Conservation (phyloP, 2,797 vertebrate species). For the Gobionotothen gibberifrons region DNA sequence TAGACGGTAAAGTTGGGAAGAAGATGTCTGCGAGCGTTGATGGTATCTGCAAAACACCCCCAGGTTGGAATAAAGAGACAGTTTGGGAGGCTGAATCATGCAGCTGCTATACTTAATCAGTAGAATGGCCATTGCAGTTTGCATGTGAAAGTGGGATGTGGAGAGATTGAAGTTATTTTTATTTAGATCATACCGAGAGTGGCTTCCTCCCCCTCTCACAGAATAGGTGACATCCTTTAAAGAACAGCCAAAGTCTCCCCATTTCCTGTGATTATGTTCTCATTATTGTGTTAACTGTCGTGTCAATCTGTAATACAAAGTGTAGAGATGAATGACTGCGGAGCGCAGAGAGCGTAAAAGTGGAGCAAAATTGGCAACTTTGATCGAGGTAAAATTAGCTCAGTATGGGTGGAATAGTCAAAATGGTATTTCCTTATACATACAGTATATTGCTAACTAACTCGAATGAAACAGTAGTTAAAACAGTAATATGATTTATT, state of each 20-base stretch:
- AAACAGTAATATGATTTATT: background rate
- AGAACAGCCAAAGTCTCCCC: constrained; percentile 9
- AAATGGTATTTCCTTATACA: background rate
- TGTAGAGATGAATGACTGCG: background rate
- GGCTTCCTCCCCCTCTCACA: constrained; percentile 20
- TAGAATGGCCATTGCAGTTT: constrained; percentile 27
- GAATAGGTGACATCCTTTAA: constrained; percentile 13
- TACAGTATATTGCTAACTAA: background rate
- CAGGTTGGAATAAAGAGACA: constrained; percentile 57
- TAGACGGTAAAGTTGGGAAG: constrained; percentile 38
- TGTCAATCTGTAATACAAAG: background rate
- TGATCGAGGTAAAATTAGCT: background rate
- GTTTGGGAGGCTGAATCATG: constrained; percentile 53
- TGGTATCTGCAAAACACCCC: constrained; percentile 57
- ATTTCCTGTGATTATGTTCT: constrained; percentile 6
- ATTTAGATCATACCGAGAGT: constrained; percentile 39
- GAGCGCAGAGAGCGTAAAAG: background rate
- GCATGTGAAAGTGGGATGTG: constrained; percentile 40
- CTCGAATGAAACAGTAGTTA: background rate
- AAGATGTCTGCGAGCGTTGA: constrained; percentile 41
- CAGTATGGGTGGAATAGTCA: background rate
- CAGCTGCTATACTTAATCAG: constrained; percentile 47
- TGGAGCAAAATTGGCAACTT: background rate
- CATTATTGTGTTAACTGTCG: background rate
- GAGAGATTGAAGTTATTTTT: constrained; percentile 32